Base-by-base conservation (phyloP, 2,113 vertebrate genomes). In the Halcyon malimbica region DNA sequence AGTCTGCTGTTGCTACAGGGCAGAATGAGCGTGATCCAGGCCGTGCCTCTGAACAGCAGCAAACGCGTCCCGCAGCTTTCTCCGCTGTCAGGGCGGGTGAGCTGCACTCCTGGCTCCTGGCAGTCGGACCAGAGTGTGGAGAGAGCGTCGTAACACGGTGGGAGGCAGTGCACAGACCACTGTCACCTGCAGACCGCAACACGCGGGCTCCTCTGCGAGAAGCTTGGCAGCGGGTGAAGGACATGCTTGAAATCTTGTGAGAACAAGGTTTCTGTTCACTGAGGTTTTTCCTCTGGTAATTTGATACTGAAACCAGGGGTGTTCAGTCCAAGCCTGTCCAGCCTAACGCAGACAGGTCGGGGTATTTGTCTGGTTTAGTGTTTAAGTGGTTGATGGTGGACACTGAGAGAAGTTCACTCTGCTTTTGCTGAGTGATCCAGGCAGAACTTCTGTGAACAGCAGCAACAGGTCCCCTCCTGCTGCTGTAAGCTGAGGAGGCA, bases 171-270 rank as follows among this genome's bases (percentile, higher is more conserved):
- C 2, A 6, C 16, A 13, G 41, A 6, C 16, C 16, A n/a, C 23
- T 1, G 13, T 17, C 1, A 0, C 24, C 2, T 2, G 5, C 4
- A 21, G 8, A 3, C 39, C 39, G 46, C 20, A 24, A n/a, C 53
- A 25, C 6, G 24, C 6, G 23, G 9, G 23, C 33, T 67, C 5
- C 17, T 15, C 5, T 35, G 46, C 39, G 54, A 68, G 53, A 8
- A 62, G 11, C 31, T 44, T 60, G 9, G 41, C 17, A 24, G n/a
- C 5, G 33, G 20, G 44, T 51, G 2, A 13, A 59, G 37, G 28
- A 21, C 25, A 6, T 41, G 7, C 44, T 83, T 31, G 44, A 29
- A 20, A 35, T 24, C 62, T 28, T 64, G 11, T 16, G 44, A 48
- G 48, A 48, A 23, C 48, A 48, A 48, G 48, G 19, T 48, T 48